Base-by-base conservation (phyloP, 1,140 invertebrate genomes). In the Portunus trituberculatus region DNA sequence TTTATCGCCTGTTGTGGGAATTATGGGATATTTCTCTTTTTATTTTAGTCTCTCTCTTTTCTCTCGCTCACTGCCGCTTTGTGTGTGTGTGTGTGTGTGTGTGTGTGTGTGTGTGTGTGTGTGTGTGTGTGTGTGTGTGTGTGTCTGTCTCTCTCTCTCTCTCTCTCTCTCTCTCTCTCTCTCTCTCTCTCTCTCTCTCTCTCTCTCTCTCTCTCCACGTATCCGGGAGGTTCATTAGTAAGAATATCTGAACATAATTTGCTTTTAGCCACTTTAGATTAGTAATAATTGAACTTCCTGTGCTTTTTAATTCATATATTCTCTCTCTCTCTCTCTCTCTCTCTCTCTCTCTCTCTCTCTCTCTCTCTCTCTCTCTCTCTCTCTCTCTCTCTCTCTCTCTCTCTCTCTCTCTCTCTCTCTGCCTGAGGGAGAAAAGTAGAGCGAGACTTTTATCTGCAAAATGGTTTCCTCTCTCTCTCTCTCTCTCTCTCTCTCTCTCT, bases 201-300 rank as follows among this genome's bases (percentile, higher is more conserved):
- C 45, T 31, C 46, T 76, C 52, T 76, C 45, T 45, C n/a, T 28
- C 16, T 14, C 67, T 45, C 76, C 7, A n/a, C 31, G 32, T 93
- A 76, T 91, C 89, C 46, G 89, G 46, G n/a, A 28, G 16, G 28
- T 91, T 59, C 46, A 59, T 91, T 91, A 91, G 28, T 14, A n/a
- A 8, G 46, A 52, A 28, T 91, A 91, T 91, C 89, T 39, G 89
- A 59, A 52, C 46, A 25, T 52, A 59, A 91, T 91, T 59, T 31
- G 32, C 59, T 52, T 91, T 31, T 25, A 39, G 48, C n/a, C 28
- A 91, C 59, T 91, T 91, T 59, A 59, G 46, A 59, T 48, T 59
- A 52, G n/a, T 46, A 29, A 91, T 91, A 91, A 91, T 91, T 91
- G 89, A 59, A 91, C 25, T 91, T 91, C 89, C 89, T 91, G 89